Conservation (phyloP, 2,888 invertebrate species). For the Melanchra persicariae region DNA sequence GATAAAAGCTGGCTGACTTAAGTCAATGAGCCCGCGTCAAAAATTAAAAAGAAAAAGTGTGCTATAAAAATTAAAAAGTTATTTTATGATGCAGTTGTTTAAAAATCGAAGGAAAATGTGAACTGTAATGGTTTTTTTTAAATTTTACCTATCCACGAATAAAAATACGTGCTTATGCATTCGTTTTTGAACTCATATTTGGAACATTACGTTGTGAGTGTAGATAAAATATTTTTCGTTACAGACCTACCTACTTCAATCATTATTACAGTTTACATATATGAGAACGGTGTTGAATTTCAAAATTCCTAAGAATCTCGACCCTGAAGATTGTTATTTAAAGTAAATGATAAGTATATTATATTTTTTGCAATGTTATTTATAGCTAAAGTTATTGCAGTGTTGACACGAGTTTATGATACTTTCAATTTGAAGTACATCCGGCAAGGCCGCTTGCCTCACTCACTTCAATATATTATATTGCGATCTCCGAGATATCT, state of each 20-base stretch:
- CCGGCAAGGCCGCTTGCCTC: conserved; percentile 45
- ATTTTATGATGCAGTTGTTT: too few relatives aligned
- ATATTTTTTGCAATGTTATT: conserved; percentile 33
- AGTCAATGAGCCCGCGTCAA: too few relatives aligned
- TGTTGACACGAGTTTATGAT: conserved; percentile 40
- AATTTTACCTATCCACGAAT: too few relatives aligned
- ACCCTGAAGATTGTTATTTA: conserved; percentile 27
- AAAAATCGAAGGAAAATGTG: too few relatives aligned
- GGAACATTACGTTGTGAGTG: too few relatives aligned
- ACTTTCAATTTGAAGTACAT: conserved; percentile 48
- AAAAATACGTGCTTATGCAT: too few relatives aligned
- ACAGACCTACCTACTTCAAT: too few relatives aligned
- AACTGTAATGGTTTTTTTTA: too few relatives aligned
- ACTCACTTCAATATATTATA: conserved; percentile 28
- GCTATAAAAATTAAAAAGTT: too few relatives aligned
- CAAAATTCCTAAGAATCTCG: conserved; percentile 11
- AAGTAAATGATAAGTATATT: conserved; percentile 15
- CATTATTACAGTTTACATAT: background rate
- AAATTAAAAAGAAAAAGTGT: too few relatives aligned
- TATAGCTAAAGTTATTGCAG: conserved; percentile 17
- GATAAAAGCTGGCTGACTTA: too few relatives aligned
- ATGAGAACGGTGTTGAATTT: background rate
- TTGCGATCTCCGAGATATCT: conserved; percentile 22
- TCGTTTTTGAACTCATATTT: too few relatives aligned
- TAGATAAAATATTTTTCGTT: background rate